Base-by-base conservation (phyloP, 2,797 vertebrate genomes). In the Salarias fasciatus region DNA sequence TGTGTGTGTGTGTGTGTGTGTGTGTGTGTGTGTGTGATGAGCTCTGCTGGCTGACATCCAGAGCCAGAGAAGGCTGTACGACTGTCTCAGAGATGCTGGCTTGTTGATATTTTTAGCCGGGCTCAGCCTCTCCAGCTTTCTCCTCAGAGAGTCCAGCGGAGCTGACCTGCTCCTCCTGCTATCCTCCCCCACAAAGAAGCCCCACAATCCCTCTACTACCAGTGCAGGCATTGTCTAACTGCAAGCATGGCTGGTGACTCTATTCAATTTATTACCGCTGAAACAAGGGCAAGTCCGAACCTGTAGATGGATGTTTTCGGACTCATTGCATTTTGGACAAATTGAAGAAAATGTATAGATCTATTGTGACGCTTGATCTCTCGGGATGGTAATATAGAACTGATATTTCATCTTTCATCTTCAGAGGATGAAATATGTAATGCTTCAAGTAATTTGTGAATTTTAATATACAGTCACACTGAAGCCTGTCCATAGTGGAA, bases 71-170 rank as follows among this genome's bases (percentile, higher is more conserved):
- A 70, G 51, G 43, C 65, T 51, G 59, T 58, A 61, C 78, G 87
- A 86, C 72, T 88, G 83, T 86, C 69, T 47, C 33, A 33, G 61
- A 79, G 75, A 84, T 82, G 75, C 57, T 61, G 61, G 31, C 31
- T 70, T 41, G 4, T 1, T 15, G 76, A 73, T 91, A 88, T 91
- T 91, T 91, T 89, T 89, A 90, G 87, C 75, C 38, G 12, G 60
- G 48, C 69, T 72, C 69, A 55, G 33, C 47, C 66, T 61, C 58
- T 49, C 28, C 69, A 18, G 37, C 63, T 56, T 63, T 50, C 64
- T 83, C 72, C 60, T 52, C 48, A 12, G 70, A 58, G 74, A 58
- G 61, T 47, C 46, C 61, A 29, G 44, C 72, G 50, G 55, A 67
- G 53, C 66, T 52, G 75, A 62, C 61, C 66, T 33, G 31, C 55